Conservation (phyloP, 2,888 invertebrate species). For the Yponomeuta cagnagella region DNA sequence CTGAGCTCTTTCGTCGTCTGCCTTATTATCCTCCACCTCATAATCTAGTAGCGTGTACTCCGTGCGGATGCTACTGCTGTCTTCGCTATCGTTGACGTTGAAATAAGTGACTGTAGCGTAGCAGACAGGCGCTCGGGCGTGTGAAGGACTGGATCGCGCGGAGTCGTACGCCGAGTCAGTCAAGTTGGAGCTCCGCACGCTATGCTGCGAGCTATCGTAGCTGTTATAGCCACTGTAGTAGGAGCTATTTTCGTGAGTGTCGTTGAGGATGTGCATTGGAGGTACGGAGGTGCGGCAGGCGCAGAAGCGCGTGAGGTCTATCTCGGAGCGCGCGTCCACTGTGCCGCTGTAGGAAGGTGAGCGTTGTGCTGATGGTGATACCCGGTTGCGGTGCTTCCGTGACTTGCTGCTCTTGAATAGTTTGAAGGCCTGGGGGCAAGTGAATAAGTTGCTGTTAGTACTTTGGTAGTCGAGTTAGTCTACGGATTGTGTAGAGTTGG, state of each 20-base stretch:
- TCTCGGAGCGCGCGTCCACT: constrained; percentile 60
- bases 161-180: constrained; percentile 68
- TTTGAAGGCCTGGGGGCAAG: constrained; percentile 62
- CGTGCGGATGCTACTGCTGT: constrained; percentile 63
- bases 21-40: constrained; percentile 30
- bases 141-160: constrained; percentile 51
- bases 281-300: constrained; percentile 55
- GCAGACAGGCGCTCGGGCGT: constrained; percentile 41
- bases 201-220: constrained; percentile 47
- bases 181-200: background rate
- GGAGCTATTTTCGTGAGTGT: constrained; percentile 47
- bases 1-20: constrained; percentile 53
- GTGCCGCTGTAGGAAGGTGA: constrained; percentile 63
- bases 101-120: constrained; percentile 66
- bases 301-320: constrained; percentile 58
- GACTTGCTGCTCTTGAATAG: constrained; percentile 58
- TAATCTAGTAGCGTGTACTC: constrained; percentile 61
- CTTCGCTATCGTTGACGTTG: constrained; percentile 64
- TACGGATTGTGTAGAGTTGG: too few species aligned
- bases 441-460: constrained; percentile 13
- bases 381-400: constrained; percentile 53
- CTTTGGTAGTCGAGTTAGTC: background rate
- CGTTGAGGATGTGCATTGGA: constrained; percentile 35
- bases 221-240: constrained; percentile 55
- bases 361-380: constrained; percentile 54